Conservation (phyloP, 2,113 vertebrate species). For the Polypterus bichir region DNA sequence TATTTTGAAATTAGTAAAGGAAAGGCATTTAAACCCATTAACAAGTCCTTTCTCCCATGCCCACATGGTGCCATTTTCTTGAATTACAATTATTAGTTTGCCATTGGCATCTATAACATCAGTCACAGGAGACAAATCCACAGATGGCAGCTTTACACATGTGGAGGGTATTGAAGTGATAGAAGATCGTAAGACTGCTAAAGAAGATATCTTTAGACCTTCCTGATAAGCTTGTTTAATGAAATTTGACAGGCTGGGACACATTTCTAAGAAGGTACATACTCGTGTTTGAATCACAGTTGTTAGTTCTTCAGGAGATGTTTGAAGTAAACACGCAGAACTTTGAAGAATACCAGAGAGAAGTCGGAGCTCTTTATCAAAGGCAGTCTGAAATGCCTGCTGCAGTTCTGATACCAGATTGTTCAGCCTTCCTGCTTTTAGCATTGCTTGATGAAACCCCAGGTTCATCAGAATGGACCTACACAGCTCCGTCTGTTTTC, state of each 20-base stretch:
- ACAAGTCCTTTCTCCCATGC: conserved; percentile 32
- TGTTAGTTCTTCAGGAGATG: conserved; percentile 30
- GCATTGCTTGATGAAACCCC: conserved; percentile 44
- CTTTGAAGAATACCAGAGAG: conserved; percentile 37
- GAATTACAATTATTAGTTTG: conserved; percentile 30
- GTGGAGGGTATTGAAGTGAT: conserved; percentile 30
- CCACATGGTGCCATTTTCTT: conserved; percentile 39
- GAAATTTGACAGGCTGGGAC: conserved; percentile 35
- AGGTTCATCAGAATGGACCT: conserved; percentile 33
- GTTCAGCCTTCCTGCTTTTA: conserved; percentile 32
- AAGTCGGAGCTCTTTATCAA: conserved; percentile 34
- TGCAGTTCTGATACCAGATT: conserved; percentile 43
- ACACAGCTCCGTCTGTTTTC: conserved; percentile 35
- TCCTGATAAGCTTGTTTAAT: conserved; percentile 26
- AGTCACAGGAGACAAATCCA: conserved; percentile 11
- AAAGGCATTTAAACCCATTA: conserved; percentile 21
- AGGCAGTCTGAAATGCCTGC: conserved; percentile 14
- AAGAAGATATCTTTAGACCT: conserved; percentile 19
- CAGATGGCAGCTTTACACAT: conserved; percentile 15
- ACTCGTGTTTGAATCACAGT: conserved; percentile 41
- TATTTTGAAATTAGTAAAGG: conserved; percentile 30
- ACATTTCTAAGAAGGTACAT: conserved; percentile 36
- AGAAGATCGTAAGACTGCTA: conserved; percentile 33
- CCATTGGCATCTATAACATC: conserved; percentile 28
- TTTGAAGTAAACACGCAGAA: conserved; percentile 33